phyloP scores from a whole-genome alignment of 53 echinoderm and acorn worm species.

The Pentamera pediparva region DNA sequence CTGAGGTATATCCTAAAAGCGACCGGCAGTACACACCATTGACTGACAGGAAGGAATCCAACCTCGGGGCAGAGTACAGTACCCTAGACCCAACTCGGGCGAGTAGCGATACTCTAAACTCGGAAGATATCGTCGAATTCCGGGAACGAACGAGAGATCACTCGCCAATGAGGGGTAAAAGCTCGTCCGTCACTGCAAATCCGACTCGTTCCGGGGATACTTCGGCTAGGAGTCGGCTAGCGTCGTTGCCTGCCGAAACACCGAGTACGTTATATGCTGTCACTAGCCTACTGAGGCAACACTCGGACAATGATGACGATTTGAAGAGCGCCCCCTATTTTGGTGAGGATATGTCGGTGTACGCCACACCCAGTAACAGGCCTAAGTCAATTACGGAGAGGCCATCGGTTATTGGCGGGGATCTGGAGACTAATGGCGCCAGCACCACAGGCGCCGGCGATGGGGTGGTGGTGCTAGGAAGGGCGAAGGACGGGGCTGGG shows the following conservation, averaged over 20 bases:
- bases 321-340: not conserved
- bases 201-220: not conserved
- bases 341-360: not conserved
- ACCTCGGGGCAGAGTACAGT: not conserved
- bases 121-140: not conserved
- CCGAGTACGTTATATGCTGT: constrained; percentile 10
- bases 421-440: not conserved
- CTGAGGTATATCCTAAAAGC: too few relatives aligned
- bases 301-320: too few relatives aligned
- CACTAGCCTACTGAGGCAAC: not conserved
- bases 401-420: not conserved
- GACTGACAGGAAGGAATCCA: too few relatives aligned
- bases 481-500: not conserved
- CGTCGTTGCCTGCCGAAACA: constrained; percentile 6
- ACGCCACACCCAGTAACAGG: constrained; percentile 14
- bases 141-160: too few relatives aligned
- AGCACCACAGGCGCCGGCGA: not conserved
- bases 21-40: too few relatives aligned
- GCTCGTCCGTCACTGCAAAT: not conserved
- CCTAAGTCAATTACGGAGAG: not conserved
- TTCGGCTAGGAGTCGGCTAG: not conserved
- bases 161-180: too few relatives aligned
- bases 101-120: constrained; percentile 8
- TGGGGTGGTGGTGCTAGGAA: not conserved
- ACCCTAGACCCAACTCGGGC: not conserved